Base-by-base conservation (phyloP, 2,888 invertebrate species). In the Epiblema foenella region DNA sequence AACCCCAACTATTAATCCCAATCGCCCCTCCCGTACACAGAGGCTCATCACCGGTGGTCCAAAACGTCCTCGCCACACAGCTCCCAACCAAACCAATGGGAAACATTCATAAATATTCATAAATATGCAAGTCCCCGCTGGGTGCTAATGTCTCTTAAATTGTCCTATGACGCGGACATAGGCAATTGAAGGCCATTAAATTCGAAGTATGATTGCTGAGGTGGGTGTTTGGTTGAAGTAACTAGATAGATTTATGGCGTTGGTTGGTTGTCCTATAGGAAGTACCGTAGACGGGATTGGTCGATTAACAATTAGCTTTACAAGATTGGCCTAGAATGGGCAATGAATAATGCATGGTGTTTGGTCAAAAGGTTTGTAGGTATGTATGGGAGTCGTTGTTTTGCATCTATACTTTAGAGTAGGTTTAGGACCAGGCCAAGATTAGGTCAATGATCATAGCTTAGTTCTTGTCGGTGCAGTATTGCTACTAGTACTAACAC, bases 31-130 rank as follows among this genome's bases (percentile, higher is more conserved):
- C 52, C 60, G 29, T n/a, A 59, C 52, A 60, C 42, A 51, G 59
- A 59, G 33, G 33, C 63, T 52, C 63, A 63, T 63, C 39, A 52
- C n/a, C 67, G 52, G 52, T 60, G 51, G 52, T 63, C 63, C 37
- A 12, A 15, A 20, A 81, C 81, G 81, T 77, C 78, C 78, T 78
- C 80, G 82, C 79, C 81, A 82, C 79, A 77, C 75, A 82, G 83
- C 80, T 42, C 78, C 2, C 77, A 56, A 69, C 73, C 69, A 80
- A 79, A 79, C 79, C 80, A 81, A 84, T 84, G 82, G 85, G 80
- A 88, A 85, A 84, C 83, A 85, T 87, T 85, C 88, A 90, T 89
- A 89, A 89, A 89, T 86, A 85, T 87, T 85, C 88, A 90, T 89
- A 89, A 89, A 89, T 86, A 88, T 89, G 87, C 87, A 86, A 86